These are phyloP conservation scores for Serripes groenlandicus DNA, from an alignment of 2,888 invertebrate genomes.

Conservation along the genomic window DNA sequence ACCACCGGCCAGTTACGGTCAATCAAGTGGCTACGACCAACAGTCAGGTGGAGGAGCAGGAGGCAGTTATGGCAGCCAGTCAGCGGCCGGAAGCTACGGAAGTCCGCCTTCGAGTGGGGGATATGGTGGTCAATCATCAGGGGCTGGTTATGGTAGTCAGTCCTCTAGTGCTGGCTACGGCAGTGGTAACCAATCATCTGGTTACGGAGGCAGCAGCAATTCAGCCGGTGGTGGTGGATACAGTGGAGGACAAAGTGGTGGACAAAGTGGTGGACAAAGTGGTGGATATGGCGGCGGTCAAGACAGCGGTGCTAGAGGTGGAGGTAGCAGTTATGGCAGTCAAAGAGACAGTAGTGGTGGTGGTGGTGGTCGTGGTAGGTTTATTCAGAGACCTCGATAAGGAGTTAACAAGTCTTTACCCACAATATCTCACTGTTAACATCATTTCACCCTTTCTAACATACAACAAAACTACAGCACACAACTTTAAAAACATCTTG, in stretches of 20 bases:
- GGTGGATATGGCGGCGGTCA: constrained; percentile 59
- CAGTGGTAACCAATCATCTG: not conserved
- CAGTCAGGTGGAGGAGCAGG: constrained; percentile 48
- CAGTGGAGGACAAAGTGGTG: constrained; percentile 20
- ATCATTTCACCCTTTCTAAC: no score
- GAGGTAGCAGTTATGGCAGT: constrained; percentile 32
- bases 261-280: constrained; percentile 47
- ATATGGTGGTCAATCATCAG: constrained; percentile 36
- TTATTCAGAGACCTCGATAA: no score
- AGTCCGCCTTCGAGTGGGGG: constrained; percentile 44
- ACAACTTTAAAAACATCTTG: no score
- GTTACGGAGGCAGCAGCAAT: not conserved
- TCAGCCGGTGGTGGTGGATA: constrained; percentile 19
- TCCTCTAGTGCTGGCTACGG: constrained; percentile 26
- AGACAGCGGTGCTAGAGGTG: constrained; percentile 53
- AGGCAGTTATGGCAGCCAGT: constrained; percentile 44
- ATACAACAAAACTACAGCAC: no score
- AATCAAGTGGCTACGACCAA: constrained; percentile 44
- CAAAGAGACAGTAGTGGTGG: constrained; percentile 62
- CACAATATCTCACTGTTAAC: no score
- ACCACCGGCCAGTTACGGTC: constrained; percentile 31
- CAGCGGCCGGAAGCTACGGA: constrained; percentile 52
- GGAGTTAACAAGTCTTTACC: no score
- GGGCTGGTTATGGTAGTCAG: constrained; percentile 46
- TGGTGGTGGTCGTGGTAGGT: constrained; percentile 55